Percentiles rank a stretch among this genome's conserved stretches.
These are phyloP conservation scores for Prunella strophiata DNA, from an alignment of 2,797 vertebrate genomes.

Conservation along the genomic window DNA sequence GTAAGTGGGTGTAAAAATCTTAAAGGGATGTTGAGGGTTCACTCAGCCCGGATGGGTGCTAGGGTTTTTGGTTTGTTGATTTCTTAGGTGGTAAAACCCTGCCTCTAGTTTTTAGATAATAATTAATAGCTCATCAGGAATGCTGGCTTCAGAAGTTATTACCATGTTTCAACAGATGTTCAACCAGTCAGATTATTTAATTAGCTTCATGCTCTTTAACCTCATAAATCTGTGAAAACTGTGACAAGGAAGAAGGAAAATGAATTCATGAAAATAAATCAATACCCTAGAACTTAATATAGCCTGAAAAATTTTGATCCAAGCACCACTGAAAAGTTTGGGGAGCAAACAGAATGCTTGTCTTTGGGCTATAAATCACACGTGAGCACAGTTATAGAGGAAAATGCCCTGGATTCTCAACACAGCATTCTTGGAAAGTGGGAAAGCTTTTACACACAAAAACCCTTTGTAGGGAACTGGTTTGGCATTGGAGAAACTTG, in stretches of 20 bases:
- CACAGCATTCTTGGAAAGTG: neutral
- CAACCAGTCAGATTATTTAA: slow-evolving; percentile 58
- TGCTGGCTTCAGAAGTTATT: slow-evolving; percentile 5
- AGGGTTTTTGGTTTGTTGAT: neutral
- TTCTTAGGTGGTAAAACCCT: neutral
- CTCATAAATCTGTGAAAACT: slow-evolving; percentile 47
- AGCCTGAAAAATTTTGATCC: neutral
- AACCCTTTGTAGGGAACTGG: neutral
- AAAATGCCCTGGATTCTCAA: neutral
- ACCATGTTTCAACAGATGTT: slow-evolving; percentile 58
- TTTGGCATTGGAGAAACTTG: neutral
- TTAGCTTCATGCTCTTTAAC: slow-evolving; percentile 55
- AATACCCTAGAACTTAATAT: neutral
- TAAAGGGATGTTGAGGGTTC: neutral
- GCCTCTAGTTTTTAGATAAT: slow-evolving; percentile 19
- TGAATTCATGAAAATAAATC: slow-evolving; percentile 36
- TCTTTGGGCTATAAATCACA: neutral
- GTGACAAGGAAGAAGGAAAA: slow-evolving; percentile 27
- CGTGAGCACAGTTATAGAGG: neutral
- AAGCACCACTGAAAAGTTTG: neutral
- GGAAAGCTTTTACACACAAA: neutral
- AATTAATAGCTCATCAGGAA: slow-evolving; percentile 46
- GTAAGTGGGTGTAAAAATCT: neutral
- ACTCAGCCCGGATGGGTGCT: neutral
- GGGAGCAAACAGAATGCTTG: neutral